phyloP scores from a whole-genome alignment of 2,797 vertebrate genomes.

The Characodon lateralis region DNA sequence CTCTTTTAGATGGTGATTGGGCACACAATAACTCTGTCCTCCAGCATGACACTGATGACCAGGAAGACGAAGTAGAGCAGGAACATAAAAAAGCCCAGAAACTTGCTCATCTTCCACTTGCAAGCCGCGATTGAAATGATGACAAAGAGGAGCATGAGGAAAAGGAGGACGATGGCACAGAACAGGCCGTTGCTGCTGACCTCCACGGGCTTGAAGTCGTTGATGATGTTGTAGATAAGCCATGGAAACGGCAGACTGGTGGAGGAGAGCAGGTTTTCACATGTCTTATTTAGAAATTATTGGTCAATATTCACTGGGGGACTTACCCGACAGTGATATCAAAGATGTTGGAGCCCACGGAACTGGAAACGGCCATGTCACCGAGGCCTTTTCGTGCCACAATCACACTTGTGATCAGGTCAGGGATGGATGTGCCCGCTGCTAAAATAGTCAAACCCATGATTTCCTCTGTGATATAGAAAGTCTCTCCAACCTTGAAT shows the following conservation, averaged over 20 bases:
- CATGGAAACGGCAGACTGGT: constrained; percentile 95
- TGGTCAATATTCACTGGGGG: background rate
- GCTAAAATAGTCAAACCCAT: constrained; percentile 98
- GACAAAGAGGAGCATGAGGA: constrained; percentile 98
- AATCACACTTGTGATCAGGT: constrained; percentile 98
- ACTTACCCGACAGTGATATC: constrained; percentile 98
- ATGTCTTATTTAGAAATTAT: too few species aligned
- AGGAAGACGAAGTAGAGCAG: constrained; percentile 95
- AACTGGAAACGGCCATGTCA: constrained; percentile 99
- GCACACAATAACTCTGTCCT: constrained; percentile 91
- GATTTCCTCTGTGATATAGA: constrained; percentile 97
- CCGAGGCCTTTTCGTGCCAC: constrained; percentile 96
- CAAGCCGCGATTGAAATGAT: constrained; percentile 93
- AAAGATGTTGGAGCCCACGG: constrained; percentile 99
- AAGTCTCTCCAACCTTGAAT: constrained; percentile 94
- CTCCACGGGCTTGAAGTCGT: constrained; percentile 82
- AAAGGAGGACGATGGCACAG: constrained; percentile 98
- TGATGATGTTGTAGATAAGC: constrained; percentile 86
- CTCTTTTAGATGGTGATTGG: constrained; percentile 87
- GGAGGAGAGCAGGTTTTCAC: constrained; percentile 14
- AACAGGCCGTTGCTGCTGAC: constrained; percentile 99
- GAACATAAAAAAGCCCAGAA: constrained; percentile 93
- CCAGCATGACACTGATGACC: constrained; percentile 93
- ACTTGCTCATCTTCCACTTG: constrained; percentile 98
- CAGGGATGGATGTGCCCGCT: constrained; percentile 96